These are phyloP conservation scores for Leucopsar rothschildi DNA, from an alignment of 2,113 vertebrate species.

Conservation along the genomic window DNA sequence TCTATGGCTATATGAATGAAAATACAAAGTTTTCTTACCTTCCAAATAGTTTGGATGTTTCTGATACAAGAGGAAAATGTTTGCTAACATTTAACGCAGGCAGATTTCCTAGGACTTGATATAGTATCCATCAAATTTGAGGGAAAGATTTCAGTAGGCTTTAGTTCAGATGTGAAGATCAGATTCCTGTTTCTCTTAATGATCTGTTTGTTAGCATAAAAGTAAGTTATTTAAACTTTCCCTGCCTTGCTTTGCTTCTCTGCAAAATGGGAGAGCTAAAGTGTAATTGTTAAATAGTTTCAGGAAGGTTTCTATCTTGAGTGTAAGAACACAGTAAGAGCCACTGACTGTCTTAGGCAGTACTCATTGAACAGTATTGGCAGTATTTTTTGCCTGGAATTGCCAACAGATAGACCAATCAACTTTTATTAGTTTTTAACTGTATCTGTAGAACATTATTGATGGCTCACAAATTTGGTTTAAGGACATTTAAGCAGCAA, in stretches of 20 bases:
- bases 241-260: neutral
- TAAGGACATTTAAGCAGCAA: neutral
- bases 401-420: neutral
- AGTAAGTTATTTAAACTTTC: neutral
- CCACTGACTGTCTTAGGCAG: neutral
- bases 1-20: neutral
- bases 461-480: neutral
- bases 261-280: neutral
- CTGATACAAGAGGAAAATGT: neutral
- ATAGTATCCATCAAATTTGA: neutral
- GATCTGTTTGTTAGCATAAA: neutral
- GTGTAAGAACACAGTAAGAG: neutral
- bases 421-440: neutral
- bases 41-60: neutral
- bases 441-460: neutral
- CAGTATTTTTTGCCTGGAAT: neutral
- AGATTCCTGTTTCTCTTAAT: neutral
- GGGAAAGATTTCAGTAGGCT: neutral
- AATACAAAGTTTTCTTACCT: neutral
- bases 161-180: neutral
- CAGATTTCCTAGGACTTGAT: neutral
- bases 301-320: neutral
- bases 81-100: neutral
- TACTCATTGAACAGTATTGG: neutral
- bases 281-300: neutral